Percentiles rank a stretch among this genome's conserved stretches.
phyloP scores from a whole-genome alignment of 2,797 vertebrate species.

The Oophaga sylvatica region DNA sequence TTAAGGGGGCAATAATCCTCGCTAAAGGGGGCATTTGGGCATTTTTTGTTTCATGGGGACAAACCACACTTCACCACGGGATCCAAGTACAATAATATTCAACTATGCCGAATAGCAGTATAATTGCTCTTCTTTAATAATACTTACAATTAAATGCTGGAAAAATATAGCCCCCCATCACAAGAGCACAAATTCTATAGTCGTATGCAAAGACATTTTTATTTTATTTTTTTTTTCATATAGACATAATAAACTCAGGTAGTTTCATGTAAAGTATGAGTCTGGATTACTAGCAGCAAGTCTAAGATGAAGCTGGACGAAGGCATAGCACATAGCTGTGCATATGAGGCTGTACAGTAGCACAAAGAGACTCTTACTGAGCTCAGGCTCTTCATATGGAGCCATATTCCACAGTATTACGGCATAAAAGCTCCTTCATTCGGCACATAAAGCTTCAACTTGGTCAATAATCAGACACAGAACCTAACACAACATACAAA shows the following conservation, averaged over 20 bases:
- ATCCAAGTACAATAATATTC: background rate
- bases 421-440: background rate
- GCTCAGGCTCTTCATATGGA: background rate
- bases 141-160: background rate
- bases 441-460: background rate
- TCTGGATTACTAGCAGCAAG: background rate
- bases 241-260: background rate
- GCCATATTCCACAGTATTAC: background rate
- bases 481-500: background rate
- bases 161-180: background rate
- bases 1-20: too few relatives aligned
- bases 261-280: background rate
- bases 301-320: background rate
- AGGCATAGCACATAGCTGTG: background rate
- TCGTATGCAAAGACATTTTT: background rate
- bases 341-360: background rate
- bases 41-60: too few relatives aligned
- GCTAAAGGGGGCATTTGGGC: too few relatives aligned
- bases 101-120: background rate
- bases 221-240: too few relatives aligned
- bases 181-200: background rate
- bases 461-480: background rate
- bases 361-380: background rate
- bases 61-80: too few relatives aligned
- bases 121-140: background rate